Evolutionary conservation across 2,888 invertebrate species (phyloP).

Genomic region (Ennomos quercinarius): DNA sequence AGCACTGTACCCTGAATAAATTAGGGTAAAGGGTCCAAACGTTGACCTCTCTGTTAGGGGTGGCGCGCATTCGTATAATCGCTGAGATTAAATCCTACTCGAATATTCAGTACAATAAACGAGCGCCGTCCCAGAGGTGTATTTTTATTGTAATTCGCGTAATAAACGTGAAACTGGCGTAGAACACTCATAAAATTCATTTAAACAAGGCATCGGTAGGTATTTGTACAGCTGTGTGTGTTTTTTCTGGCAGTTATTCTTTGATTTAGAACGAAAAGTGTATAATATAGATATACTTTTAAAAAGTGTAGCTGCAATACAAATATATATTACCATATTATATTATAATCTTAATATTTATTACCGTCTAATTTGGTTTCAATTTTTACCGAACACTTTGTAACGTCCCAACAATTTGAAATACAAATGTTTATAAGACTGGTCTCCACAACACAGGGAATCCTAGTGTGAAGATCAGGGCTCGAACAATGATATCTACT

Average conservation of each 20-base stretch:
- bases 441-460: no score
- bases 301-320: no score
- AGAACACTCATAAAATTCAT: slow-evolving; percentile 32
- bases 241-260: slow-evolving; percentile 15
- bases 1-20: slow-evolving; percentile 39
- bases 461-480: no score
- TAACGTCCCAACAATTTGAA: no score
- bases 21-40: slow-evolving; percentile 37
- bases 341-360: no score
- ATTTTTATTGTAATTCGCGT: slow-evolving; percentile 44
- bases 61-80: slow-evolving; percentile 51
- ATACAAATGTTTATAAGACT: no score
- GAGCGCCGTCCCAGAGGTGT: slow-evolving; percentile 39
- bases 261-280: slow-evolving; percentile 7
- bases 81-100: slow-evolving; percentile 55
- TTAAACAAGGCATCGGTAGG: slow-evolving; percentile 18
- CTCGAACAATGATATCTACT: no score
- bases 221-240: slow-evolving; percentile 19
- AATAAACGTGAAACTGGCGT: slow-evolving; percentile 37
- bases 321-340: no score
- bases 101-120: slow-evolving; percentile 54
- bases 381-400: no score
- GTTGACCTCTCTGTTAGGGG: slow-evolving; percentile 39
- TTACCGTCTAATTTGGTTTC: no score
- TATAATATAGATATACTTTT: no score